Evolutionary conservation across 2,113 vertebrate species (phyloP), one percentile per base, ranked within the genome.

Genomic region (Egretta garzetta): DNA sequence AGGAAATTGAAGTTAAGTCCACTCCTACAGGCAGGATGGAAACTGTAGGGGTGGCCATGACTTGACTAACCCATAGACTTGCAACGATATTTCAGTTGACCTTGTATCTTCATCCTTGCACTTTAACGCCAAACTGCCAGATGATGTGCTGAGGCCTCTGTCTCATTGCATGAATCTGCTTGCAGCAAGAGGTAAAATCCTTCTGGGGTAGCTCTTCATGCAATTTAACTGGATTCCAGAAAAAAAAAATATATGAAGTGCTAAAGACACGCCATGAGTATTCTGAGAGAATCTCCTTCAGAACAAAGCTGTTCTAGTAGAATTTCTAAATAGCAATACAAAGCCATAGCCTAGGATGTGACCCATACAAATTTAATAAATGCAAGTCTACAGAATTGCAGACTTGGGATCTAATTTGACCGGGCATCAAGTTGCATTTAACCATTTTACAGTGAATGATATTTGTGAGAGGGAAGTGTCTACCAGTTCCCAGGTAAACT

Each of bases 11-110:
- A 55, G 14, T 4, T 79, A 20, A n/a, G 26, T 63, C 10, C 14
- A 33, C 18, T 74, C 13, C 12, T 21, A 28, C 1, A 8, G 8
- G 24, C 24, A 49, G 14, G 8, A 37, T 35, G 43, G 32, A 45
- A 64, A 9, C 32, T 58, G 2, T 5, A 35, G 7, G 6, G 7
- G 11, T 72, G 32, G 11, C 6, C 14, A 11, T 86, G 43, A 10
- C 10, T 56, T 71, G 30, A n/a, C 10, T 35, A 10, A 24, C 9
- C 4, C 9, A 6, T n/a, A 50, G 14, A 6, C 16, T 83, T 72
- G 5, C 3, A 67, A 50, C 0, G 1, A 10, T 37, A 27, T 50
- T 85, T 71, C 11, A 50, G 21, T 4, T 66, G 17, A 49, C 1
- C 3, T 77, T 45, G 1, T 41, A 52, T 27, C 12, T 81, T 73